Evolutionary conservation across 2,113 vertebrate genomes (phyloP).

Genomic region (Grantiella picta): DNA sequence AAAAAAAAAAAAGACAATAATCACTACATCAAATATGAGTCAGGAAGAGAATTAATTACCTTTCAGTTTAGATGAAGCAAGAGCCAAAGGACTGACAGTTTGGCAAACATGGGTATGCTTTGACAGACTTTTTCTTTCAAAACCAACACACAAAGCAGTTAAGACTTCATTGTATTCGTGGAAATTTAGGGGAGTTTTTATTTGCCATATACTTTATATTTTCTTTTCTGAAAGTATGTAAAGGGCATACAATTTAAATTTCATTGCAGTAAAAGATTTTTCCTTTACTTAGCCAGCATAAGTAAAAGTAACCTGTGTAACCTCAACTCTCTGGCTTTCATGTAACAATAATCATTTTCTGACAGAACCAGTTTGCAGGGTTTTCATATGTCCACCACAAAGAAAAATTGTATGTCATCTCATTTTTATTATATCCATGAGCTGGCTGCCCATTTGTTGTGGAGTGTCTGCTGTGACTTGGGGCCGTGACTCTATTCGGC

Average conservation of each 20-base stretch:
- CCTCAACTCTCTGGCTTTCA: slow-evolving; percentile 20
- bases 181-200: background rate
- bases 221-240: background rate
- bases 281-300: background rate
- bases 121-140: background rate
- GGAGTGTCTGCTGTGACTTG: slow-evolving; percentile 40
- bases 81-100: background rate
- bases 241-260: background rate
- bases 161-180: background rate
- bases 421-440: slow-evolving; percentile 53
- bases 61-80: background rate
- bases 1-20: background rate
- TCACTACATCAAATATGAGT: background rate
- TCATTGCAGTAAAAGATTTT: background rate
- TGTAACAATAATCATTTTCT: slow-evolving; percentile 45
- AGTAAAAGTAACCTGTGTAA: slow-evolving; percentile 12
- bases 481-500: background rate
- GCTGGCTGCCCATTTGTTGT: slow-evolving; percentile 55
- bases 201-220: background rate
- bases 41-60: background rate
- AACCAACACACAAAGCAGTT: background rate
- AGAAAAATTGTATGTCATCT: slow-evolving; percentile 57
- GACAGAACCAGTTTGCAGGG: slow-evolving; percentile 22
- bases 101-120: background rate
- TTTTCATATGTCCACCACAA: slow-evolving; percentile 43